These are phyloP conservation scores for Lycaena phlaeas DNA, from an alignment of 2,888 invertebrate genomes.

Conservation along the genomic window DNA sequence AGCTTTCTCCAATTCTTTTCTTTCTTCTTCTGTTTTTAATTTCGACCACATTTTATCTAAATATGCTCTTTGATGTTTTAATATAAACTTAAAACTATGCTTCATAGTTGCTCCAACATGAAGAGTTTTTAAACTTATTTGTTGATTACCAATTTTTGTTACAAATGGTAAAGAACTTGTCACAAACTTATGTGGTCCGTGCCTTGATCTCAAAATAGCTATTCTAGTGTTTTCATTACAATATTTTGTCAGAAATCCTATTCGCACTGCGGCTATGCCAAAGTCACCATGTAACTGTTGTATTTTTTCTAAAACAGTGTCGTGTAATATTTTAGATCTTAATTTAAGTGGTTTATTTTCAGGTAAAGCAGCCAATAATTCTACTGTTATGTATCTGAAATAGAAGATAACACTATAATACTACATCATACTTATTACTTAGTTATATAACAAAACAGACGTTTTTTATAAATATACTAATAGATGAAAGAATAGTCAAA, in stretches of 20 bases:
- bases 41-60: constrained; percentile 76
- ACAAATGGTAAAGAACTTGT: constrained; percentile 79
- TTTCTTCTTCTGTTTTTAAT: constrained; percentile 76
- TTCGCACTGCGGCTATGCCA: constrained; percentile 79
- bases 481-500: not conserved
- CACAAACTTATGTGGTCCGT: constrained; percentile 82
- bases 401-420: not conserved
- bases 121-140: constrained; percentile 76
- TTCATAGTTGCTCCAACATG: constrained; percentile 85
- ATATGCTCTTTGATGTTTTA: constrained; percentile 77
- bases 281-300: constrained; percentile 83
- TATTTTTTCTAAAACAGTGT: constrained; percentile 74
- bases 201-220: constrained; percentile 80
- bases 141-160: constrained; percentile 75
- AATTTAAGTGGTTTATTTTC: constrained; percentile 61
- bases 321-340: constrained; percentile 67
- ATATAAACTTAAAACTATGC: constrained; percentile 83
- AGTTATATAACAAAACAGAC: not conserved
- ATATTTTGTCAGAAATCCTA: constrained; percentile 84
- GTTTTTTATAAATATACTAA: no score
- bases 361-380: constrained; percentile 69
- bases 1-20: constrained; percentile 65
- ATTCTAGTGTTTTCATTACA: constrained; percentile 84
- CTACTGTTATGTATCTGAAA: constrained; percentile 78
- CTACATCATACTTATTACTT: not conserved